Base-by-base conservation (phyloP, 64 coral and sea anemone species). In the Montipora foliosa region DNA sequence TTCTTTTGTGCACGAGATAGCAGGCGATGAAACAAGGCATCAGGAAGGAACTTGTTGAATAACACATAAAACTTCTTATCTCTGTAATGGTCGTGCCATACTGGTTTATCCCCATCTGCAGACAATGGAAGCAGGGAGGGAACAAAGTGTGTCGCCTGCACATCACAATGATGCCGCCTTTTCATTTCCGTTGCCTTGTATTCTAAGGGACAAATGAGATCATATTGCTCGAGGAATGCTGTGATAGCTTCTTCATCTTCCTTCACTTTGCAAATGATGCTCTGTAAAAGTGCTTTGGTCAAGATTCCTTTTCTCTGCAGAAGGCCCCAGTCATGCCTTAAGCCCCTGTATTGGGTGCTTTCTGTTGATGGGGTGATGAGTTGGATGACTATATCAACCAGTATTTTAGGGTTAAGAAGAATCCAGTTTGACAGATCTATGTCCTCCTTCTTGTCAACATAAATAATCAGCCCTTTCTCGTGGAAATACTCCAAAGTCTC, bases 401-500 rank as follows among this genome's bases (percentile, higher is more conserved):
- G 22, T 22, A 22, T 22, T 22, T 22, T 0, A 22, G 22, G 22
- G 22, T 22, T 22, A 22, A 22, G 22, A 22, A 22, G 22, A 22
- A 22, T 22, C 22, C 22, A 22, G 22, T 22, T 22, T 22, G 22
- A 22, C 22, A 22, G 22, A 22, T 22, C 22, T 22, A 22, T 22
- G 22, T 22, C 22, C 22, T 22, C 22, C 22, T 22, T 22, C 22
- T 22, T 22, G 22, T 22, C 22, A 22, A 22, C 22, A 22, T 22
- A 22, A 22, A 22, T 22, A 22, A 22, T 22, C 22, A 22, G 85
- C 1, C 94, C 94, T 79, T 92, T 92, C 19, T 57, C 74, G 45
- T 95, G 90, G 59, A 95, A 95, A 61, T 95, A 95, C 13, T 95
- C 44, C 46, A 95, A 76, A 83, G 91, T 84, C 52, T 95, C 94